Base-by-base conservation (phyloP, 2,113 vertebrate genomes). In the Tyrannus savana region DNA sequence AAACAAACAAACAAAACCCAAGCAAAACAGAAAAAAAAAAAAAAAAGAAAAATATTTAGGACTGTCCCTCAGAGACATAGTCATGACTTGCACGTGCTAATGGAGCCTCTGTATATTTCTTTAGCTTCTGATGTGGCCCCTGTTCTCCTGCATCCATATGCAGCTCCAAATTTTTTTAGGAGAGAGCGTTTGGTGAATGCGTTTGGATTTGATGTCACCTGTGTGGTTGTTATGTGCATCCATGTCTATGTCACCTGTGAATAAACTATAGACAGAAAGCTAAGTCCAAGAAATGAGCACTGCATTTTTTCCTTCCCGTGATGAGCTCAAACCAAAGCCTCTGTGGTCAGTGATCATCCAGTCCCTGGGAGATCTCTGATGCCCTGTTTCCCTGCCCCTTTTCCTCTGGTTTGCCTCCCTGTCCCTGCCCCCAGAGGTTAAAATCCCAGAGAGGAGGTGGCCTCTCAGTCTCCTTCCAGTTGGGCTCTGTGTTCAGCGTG, bases 141-240 rank as follows among this genome's bases (percentile, higher is more conserved):
- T 60, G 44, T 74, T 85, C 76, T 90, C 49, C 87, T 92, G 93
- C 93, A 93, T 73, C 42, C 24, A 7, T 47, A 72, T 93, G 93
- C 95, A 94, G 83, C 69, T 86, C 52, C 80, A 74, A 90, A 84
- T 31, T 60, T 52, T 44, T 67, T 66, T 30, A 87, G 80, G 80
- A 88, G 95, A 95, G 75, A 87, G 86, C 66, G 23, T 81, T 84
- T 86, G 95, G 92, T 92, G 92, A 96, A 95, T 94, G 93, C 44
- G 90, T 96, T 96, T 93, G 93, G 93, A 93, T 95, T 95, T 93
- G 90, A 76, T 96, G 93, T 97, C 96, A 90, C 94, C 84, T 72
- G 64, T 96, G 94, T 92, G 90, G 87, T 96, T 93, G 93, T 96
- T 68, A 55, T 76, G 93, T 96, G 95, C 95, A 95, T 83, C 88